A percentile compares a stretch with the other conserved stretches of the same genome.
Evolutionary conservation across 1,140 invertebrate genomes (phyloP).

Genomic region (Aphidius ervi): DNA sequence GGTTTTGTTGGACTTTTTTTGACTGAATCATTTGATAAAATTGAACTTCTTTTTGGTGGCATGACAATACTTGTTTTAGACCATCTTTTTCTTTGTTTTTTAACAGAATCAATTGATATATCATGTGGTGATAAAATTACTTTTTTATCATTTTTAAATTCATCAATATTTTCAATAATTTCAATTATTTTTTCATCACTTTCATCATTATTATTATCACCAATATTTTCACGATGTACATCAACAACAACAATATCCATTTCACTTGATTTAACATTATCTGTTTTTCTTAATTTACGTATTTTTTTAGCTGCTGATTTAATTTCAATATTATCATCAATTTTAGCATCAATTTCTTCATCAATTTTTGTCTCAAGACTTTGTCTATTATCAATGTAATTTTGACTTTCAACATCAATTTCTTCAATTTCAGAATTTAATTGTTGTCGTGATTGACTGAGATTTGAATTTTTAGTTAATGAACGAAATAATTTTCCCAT

Average conservation of each 20-base stretch:
- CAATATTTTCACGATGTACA: slow-evolving; percentile 37
- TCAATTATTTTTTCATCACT: slow-evolving; percentile 8
- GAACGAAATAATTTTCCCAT: too few species aligned
- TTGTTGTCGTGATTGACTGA: too few species aligned
- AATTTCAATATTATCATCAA: neutral
- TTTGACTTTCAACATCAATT: too few species aligned
- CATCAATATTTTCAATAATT: neutral
- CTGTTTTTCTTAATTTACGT: slow-evolving; percentile 5
- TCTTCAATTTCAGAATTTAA: too few species aligned
- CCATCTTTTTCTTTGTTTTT: slow-evolving; percentile 33
- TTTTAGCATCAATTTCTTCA: neutral
- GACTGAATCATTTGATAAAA: slow-evolving; percentile 18
- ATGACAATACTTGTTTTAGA: slow-evolving; percentile 31
- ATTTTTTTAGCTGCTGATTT: neutral
- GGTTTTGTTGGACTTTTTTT: slow-evolving; percentile 28
- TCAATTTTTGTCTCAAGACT: too few species aligned
- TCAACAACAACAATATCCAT: slow-evolving; percentile 38
- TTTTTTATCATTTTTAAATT: neutral
- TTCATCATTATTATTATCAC: slow-evolving; percentile 17
- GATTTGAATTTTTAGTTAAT: too few species aligned
- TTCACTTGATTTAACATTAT: slow-evolving; percentile 12
- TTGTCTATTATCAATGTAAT: too few species aligned
- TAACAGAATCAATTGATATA: slow-evolving; percentile 23
- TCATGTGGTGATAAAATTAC: neutral
- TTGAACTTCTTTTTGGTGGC: slow-evolving; percentile 22